Base-by-base conservation (phyloP, 2,797 vertebrate genomes). In the Leptoclinus maculatus region DNA sequence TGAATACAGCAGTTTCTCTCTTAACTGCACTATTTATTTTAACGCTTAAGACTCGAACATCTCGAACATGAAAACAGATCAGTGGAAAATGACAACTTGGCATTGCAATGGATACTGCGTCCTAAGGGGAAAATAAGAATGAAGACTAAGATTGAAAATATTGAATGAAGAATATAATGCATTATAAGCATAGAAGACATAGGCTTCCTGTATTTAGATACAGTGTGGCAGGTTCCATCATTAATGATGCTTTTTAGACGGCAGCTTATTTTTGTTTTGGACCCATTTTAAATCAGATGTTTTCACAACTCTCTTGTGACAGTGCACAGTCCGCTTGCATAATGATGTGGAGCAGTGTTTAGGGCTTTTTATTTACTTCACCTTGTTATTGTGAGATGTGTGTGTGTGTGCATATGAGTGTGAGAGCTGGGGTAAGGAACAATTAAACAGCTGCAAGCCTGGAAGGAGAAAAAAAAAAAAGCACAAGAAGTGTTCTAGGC, bases 391-490 rank as follows among this genome's bases (percentile, higher is more conserved):
- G 29, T 73, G 56, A 71, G n/a, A 57, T 29, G 25, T 49, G 34
- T 78, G 62, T 76, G 74, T n/a, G 54, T 27, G 23, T 25, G 41
- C 7, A 19, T 36, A 27, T 19, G 34, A 49, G 76, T 65, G 63
- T 23, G 72, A 43, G 53, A 69, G 41, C n/a, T 29, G 2, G 25
- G 74, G 34, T 77, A 78, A 87, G 63, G 65, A 88, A 88, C 75
- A 91, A 92, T 90, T 90, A 89, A 91, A 89, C 83, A 89, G 86
- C 83, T 90, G 87, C 69, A 75, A 71, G 81, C 79, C 74, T 83
- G 34, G 38, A 73, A 81, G 76, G 77, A 47, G 47, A 64, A 71
- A 43, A 66, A 62, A 59, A 66, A 62, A 82, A 56, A 53, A 59
- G 38, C 71, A 80, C 19, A 67, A 58, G 38, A 84, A 82, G 36